Conservation (phyloP, 2,888 invertebrate genomes). For the Drymonia ruficornis region DNA sequence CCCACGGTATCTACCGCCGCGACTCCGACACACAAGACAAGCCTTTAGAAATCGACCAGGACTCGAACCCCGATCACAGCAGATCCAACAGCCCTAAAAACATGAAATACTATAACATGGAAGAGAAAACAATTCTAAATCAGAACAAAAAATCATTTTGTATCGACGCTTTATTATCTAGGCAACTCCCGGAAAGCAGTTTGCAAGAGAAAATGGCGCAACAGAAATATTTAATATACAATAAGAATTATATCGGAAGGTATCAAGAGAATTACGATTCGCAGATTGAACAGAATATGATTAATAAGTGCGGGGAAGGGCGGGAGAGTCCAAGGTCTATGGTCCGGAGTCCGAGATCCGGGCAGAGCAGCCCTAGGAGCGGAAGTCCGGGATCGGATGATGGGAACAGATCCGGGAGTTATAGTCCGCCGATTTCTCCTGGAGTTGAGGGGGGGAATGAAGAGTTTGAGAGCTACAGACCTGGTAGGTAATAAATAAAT, state of each 20-base stretch:
- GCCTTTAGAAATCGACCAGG: conserved; percentile 69
- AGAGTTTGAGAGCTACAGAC: conserved; percentile 74
- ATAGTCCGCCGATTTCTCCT: conserved; percentile 94
- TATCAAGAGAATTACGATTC: conserved; percentile 76
- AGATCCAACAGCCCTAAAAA: conserved; percentile 72
- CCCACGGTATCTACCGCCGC: conserved; percentile 59
- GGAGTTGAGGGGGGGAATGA: conserved; percentile 90
- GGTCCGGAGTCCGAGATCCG: conserved; percentile 17
- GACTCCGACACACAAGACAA: conserved; percentile 60
- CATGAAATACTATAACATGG: conserved; percentile 62
- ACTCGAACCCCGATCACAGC: conserved; percentile 60
- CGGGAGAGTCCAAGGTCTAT: conserved; percentile 56
- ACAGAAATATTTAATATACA: conserved; percentile 72
- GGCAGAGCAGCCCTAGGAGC: conserved; percentile 42
- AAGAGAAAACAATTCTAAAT: conserved; percentile 69
- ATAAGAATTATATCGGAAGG: conserved; percentile 71
- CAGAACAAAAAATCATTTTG: conserved; percentile 91
- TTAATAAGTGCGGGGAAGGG: conserved; percentile 58
- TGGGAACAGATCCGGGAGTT: conserved; percentile 87
- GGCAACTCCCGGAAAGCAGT: conserved; percentile 65
- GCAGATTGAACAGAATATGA: conserved; percentile 76
- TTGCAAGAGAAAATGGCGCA: conserved; percentile 66
- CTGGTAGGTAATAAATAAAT: conserved; percentile 55
- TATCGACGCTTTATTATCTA: conserved; percentile 94
- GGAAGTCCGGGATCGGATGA: conserved; percentile 82